A percentile compares a stretch with the other conserved stretches of the same genome.
phyloP scores from a whole-genome alignment of 1,140 invertebrate species.

The Tetragonula clypearis region DNA sequence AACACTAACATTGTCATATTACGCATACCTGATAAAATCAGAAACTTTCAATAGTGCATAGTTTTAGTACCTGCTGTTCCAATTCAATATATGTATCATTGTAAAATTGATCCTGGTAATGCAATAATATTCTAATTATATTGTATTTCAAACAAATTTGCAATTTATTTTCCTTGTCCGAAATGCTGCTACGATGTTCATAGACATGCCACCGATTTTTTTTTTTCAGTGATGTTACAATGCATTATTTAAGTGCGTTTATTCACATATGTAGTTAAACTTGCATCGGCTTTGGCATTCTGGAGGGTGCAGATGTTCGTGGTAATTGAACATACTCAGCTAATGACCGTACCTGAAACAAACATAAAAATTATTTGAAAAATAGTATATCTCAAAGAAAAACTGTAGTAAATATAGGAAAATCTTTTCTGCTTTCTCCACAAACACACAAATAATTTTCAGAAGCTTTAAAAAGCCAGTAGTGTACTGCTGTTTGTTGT shows the following conservation, averaged over 20 bases:
- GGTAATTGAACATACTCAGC: conserved; percentile 18
- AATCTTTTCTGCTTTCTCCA: conserved; percentile 9
- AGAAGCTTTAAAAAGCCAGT: conserved; percentile 41
- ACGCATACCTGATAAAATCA: conserved; percentile 33
- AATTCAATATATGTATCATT: conserved; percentile 17
- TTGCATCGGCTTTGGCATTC: conserved; percentile 31
- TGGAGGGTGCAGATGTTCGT: conserved; percentile 20
- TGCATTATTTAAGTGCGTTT: conserved; percentile 10
- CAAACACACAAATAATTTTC: conserved; percentile 20
- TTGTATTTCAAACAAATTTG: conserved; percentile 13
- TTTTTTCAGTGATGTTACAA: neutral
- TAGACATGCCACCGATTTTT: conserved; percentile 21
- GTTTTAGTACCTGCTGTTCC: neutral
- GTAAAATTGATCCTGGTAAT: conserved; percentile 12
- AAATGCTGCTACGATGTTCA: neutral
- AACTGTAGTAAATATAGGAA: neutral
- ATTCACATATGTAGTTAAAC: conserved; percentile 19
- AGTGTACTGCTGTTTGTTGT: conserved; percentile 14
- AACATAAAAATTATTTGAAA: conserved; percentile 9
- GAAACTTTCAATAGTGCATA: conserved; percentile 7
- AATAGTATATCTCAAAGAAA: too few species aligned
- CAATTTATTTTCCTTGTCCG: neutral
- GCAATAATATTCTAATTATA: conserved; percentile 16
- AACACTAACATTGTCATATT: conserved; percentile 36
- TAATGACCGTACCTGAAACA: conserved; percentile 83